Evolutionary conservation across 2,888 invertebrate species (phyloP).

Genomic region (Cosmia trapezina): DNA sequence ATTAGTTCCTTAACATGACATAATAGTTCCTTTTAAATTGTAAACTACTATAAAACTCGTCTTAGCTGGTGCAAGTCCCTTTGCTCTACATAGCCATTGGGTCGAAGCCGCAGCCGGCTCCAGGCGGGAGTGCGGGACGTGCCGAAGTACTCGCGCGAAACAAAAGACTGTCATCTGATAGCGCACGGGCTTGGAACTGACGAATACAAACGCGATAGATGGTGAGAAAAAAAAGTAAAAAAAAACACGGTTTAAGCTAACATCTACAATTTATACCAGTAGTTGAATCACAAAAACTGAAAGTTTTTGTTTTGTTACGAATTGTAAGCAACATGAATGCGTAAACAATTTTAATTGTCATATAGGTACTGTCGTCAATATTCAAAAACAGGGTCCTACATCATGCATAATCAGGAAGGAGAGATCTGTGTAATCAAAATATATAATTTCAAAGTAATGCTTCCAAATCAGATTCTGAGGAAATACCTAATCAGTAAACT

Average conservation of each 20-base stretch:
- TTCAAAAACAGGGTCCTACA: background rate
- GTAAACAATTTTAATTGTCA: constrained; percentile 9
- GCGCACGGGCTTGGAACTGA: constrained; percentile 39
- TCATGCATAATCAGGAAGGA: constrained; percentile 6
- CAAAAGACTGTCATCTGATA: constrained; percentile 86
- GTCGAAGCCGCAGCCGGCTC: constrained; percentile 59
- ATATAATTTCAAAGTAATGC: constrained; percentile 19
- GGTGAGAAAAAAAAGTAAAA: background rate
- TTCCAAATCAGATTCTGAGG: constrained; percentile 35
- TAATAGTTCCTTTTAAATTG: constrained; percentile 5
- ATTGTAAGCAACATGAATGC: background rate
- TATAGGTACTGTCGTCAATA: constrained; percentile 9
- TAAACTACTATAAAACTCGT: constrained; percentile 23
- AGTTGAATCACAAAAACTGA: constrained; percentile 17
- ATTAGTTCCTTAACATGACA: background rate
- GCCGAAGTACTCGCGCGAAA: constrained; percentile 77
- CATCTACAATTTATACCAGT: constrained; percentile 5
- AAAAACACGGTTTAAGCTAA: constrained; percentile 8
- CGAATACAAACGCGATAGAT: constrained; percentile 34
- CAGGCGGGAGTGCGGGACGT: constrained; percentile 69
- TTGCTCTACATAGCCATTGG: constrained; percentile 69
- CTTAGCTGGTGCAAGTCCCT: constrained; percentile 53
- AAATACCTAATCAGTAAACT: constrained; percentile 42
- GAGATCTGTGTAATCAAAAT: constrained; percentile 13
- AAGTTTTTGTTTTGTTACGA: background rate